These are phyloP conservation scores for Actinia equina DNA, from an alignment of 64 coral and sea anemone genomes.

Conservation along the genomic window DNA sequence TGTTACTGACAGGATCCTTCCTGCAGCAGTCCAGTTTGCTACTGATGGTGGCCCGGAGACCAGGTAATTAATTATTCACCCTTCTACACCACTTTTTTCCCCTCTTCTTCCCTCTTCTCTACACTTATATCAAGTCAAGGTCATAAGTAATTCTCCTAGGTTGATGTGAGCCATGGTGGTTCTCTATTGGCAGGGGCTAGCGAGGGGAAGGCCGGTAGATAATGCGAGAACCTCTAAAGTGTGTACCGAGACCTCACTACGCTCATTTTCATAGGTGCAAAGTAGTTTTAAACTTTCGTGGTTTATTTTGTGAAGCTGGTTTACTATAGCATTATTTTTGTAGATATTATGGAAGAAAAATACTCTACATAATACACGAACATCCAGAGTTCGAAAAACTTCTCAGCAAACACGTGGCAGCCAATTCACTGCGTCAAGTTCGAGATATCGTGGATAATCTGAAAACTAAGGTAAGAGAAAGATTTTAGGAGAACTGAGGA, in stretches of 20 bases:
- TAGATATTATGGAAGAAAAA: slow-evolving; percentile 92
- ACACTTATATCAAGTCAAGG: too few species aligned
- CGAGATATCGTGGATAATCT: slow-evolving; percentile 66
- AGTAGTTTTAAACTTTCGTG: too few species aligned
- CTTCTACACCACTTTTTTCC: neutral
- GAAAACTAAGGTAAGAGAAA: slow-evolving; percentile 19
- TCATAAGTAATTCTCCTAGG: too few species aligned
- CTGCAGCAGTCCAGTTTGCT: slow-evolving; percentile 80
- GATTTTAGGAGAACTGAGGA: neutral
- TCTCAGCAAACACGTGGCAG: slow-evolving; percentile 68
- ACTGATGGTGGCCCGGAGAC: slow-evolving; percentile 82
- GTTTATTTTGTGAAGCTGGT: too few species aligned
- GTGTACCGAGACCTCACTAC: too few species aligned
- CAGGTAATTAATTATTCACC: slow-evolving; percentile 28
- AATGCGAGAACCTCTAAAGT: too few species aligned
- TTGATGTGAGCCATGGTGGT: too few species aligned
- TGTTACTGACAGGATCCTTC: slow-evolving; percentile 85
- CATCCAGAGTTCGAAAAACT: slow-evolving; percentile 96
- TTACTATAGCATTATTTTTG: neutral
- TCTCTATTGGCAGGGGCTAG: too few species aligned
- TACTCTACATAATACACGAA: slow-evolving; percentile 74
- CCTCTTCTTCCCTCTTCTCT: too few species aligned
- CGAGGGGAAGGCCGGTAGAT: too few species aligned
- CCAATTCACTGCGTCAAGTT: slow-evolving; percentile 64
- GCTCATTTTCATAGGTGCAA: too few species aligned